Base-by-base conservation (phyloP, 2,797 vertebrate species). In the Microctenopoma lineatum region DNA sequence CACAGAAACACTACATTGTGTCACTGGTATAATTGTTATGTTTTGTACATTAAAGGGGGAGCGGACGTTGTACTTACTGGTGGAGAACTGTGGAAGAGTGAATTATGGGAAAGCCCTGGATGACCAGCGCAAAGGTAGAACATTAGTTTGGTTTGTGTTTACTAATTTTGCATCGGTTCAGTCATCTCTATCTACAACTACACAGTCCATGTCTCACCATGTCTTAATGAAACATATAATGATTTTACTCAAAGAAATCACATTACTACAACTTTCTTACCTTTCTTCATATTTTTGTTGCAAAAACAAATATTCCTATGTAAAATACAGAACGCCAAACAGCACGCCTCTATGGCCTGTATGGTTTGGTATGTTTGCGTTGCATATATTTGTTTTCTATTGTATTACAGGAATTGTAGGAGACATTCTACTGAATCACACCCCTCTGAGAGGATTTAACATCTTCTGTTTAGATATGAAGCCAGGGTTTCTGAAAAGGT, bases 61-160 rank as follows among this genome's bases (percentile, higher is more conserved):
- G 62, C 92, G 90, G 53, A 89, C 86, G 8, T 85, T 98, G 81
- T 93, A 94, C 57, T 89, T 98, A 36, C 84, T 98, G 76, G 96
- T 97, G 27, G 97, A 98, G 84, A 98, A 98, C 89, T 92, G 96
- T 0, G 97, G 97, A 63, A 92, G 96, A 32, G 97, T 97, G 84
- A 98, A 97, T 87, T 98, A 97, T 0, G 97, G 97, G 11, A 90
- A 88, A 77, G 86, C 86, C 4, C 77, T 98, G 62, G 93, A 97
- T 18, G 83, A 94, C 7, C 97, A 98, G 56, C 94, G 94, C 60
- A 98, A 98, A 96, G 97, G 97, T 96, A 79, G 7, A 50, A 25
- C 1, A n/a, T 18, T 45, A n/a, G 8, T 45, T 15, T 38, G 36
- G 2, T 38, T 38, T 38, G 3, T 38, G 36, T 38, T 38, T 12